phyloP scores from a whole-genome alignment of 2,113 vertebrate species.

The Cyprinodon tularosa region DNA sequence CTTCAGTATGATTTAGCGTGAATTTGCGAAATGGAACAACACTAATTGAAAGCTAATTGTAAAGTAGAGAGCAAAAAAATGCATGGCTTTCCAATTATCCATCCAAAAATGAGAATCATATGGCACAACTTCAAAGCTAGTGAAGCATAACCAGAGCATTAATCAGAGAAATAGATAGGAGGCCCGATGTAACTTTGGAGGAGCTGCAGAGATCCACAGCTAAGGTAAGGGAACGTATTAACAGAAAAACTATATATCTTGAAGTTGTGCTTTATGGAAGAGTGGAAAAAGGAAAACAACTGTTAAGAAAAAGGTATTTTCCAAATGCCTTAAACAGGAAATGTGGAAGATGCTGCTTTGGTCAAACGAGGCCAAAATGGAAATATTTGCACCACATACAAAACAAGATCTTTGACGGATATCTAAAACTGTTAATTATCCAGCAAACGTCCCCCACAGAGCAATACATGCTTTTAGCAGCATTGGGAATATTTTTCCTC shows the following conservation, averaged over 20 bases:
- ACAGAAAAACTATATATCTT: no score
- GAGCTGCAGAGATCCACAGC: no score
- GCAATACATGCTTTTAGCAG: neutral
- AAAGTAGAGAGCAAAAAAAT: neutral
- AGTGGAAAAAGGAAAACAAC: no score
- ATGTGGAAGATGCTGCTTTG: neutral
- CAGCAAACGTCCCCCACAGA: neutral
- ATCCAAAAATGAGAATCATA: no score
- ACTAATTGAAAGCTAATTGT: neutral
- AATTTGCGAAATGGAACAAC: neutral
- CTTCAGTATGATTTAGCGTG: neutral
- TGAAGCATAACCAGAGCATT: no score
- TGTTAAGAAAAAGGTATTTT: no score
- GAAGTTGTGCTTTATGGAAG: no score
- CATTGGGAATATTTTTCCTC: neutral
- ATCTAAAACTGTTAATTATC: no score
- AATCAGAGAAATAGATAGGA: no score
- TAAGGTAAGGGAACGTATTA: no score
- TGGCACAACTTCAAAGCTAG: no score
- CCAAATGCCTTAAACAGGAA: neutral
- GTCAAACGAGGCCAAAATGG: neutral
- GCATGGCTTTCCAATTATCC: neutral
- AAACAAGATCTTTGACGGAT: neutral
- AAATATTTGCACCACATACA: neutral
- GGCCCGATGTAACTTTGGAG: no score